Evolutionary conservation across 1,140 invertebrate genomes (phyloP).

Genomic region (Pygmarrhopalites habei): DNA sequence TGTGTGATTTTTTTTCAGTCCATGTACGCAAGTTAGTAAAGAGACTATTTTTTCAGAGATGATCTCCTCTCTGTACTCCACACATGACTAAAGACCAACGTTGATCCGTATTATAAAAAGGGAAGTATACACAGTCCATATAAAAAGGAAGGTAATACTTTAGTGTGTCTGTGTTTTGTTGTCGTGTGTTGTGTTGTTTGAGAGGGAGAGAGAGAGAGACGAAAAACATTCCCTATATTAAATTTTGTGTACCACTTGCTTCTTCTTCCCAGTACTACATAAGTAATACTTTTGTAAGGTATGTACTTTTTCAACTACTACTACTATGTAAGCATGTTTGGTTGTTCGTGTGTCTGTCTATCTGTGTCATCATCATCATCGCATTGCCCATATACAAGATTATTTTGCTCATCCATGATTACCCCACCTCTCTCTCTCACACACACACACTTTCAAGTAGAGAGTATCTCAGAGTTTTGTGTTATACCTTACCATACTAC

Average conservation of each 20-base stretch:
- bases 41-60: background rate
- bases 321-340: background rate
- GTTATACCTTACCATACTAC: too few relatives aligned
- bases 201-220: background rate
- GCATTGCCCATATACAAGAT: conserved; percentile 3
- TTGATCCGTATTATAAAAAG: too few relatives aligned
- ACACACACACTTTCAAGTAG: too few relatives aligned
- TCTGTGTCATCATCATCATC: background rate
- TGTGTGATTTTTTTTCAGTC: background rate
- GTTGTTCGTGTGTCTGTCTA: background rate
- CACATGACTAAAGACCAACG: too few relatives aligned
- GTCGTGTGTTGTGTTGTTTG: too few relatives aligned
- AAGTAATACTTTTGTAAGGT: background rate
- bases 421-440: too few relatives aligned
- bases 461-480: too few relatives aligned
- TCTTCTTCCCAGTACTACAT: background rate
- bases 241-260: background rate
- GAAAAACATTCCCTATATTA: background rate
- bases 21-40: background rate
- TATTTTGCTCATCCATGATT: conserved; percentile 11
- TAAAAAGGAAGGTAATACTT: too few relatives aligned
- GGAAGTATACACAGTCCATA: too few relatives aligned
- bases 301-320: background rate
- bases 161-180: too few relatives aligned
- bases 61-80: too few relatives aligned